Percentiles rank a stretch among this genome's conserved stretches.
Evolutionary conservation across 2,113 vertebrate genomes (phyloP).

Genomic region (Apeltes quadracus): DNA sequence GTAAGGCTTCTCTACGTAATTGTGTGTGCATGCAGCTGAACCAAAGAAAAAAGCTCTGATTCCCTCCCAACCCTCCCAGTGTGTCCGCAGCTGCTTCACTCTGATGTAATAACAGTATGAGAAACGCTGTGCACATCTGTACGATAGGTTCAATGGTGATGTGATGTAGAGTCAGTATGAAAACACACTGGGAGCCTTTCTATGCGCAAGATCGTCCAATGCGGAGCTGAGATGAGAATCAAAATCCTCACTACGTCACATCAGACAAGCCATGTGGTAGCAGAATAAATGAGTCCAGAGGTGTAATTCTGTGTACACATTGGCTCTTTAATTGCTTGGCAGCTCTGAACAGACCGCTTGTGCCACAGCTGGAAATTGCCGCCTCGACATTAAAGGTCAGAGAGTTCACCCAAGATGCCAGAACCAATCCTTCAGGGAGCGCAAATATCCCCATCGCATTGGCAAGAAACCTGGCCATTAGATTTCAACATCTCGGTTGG

Average conservation of each 20-base stretch:
- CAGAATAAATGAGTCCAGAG: neutral
- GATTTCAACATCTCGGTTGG: constrained; percentile 16
- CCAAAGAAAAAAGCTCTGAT: constrained; percentile 36
- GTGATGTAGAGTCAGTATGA: too few species aligned
- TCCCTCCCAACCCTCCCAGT: constrained; percentile 52
- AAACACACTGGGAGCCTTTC: constrained; percentile 9
- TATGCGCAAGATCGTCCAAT: constrained; percentile 1
- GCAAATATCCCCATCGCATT: constrained; percentile 17
- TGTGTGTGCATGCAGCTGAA: constrained; percentile 1
- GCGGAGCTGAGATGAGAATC: neutral
- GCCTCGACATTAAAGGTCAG: constrained; percentile 16
- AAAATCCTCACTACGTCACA: neutral
- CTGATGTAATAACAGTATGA: constrained; percentile 47
- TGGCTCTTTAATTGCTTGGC: neutral
- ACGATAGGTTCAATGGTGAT: constrained; percentile 12
- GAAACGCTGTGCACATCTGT: constrained; percentile 1
- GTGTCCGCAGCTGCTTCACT: constrained; percentile 56
- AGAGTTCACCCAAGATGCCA: constrained; percentile 9
- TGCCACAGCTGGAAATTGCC: constrained; percentile 10
- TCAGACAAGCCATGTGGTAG: neutral
- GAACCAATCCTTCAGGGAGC: constrained; percentile 6
- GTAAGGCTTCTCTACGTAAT: constrained; percentile 33
- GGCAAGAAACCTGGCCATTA: constrained; percentile 26
- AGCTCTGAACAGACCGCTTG: constrained; percentile 12
- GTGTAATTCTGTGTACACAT: neutral